Evolutionary conservation across 2,113 vertebrate species (phyloP).

Genomic region (Barnardius zonarius): DNA sequence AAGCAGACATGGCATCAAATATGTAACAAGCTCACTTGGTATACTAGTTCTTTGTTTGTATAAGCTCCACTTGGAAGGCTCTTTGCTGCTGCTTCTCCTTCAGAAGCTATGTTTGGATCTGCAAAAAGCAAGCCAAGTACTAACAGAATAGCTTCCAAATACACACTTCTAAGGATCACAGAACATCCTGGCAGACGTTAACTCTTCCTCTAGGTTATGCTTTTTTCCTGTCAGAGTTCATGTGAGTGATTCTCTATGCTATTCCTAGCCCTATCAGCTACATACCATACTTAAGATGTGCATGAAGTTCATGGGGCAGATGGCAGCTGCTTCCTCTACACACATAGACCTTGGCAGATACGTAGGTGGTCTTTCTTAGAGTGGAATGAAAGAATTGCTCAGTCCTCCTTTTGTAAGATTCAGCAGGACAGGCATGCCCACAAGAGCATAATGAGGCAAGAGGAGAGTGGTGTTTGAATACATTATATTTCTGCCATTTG

Average conservation of each 20-base stretch:
- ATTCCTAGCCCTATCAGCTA: neutral
- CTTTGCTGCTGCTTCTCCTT: neutral
- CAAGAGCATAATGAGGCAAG: neutral
- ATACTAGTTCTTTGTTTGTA: neutral
- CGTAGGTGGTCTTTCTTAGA: fast-evolving
- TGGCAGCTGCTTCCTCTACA: neutral
- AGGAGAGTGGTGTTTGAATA: neutral
- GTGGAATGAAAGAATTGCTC: neutral
- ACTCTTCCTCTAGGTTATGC: neutral
- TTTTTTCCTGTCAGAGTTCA: neutral
- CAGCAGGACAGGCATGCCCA: neutral
- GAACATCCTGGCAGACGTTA: neutral
- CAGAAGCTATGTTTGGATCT: neutral
- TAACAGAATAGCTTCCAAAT: neutral
- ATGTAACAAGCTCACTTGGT: neutral
- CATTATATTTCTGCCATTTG: neutral
- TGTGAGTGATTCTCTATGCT: neutral
- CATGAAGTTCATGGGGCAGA: neutral
- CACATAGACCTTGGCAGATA: neutral
- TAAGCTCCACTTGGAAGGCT: neutral
- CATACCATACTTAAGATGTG: neutral
- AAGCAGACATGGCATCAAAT: neutral
- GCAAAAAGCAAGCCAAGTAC: neutral
- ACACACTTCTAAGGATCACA: neutral
- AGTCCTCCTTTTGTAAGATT: neutral